Conservation (phyloP, 2,113 vertebrate genomes). For the Micromys minutus region DNA sequence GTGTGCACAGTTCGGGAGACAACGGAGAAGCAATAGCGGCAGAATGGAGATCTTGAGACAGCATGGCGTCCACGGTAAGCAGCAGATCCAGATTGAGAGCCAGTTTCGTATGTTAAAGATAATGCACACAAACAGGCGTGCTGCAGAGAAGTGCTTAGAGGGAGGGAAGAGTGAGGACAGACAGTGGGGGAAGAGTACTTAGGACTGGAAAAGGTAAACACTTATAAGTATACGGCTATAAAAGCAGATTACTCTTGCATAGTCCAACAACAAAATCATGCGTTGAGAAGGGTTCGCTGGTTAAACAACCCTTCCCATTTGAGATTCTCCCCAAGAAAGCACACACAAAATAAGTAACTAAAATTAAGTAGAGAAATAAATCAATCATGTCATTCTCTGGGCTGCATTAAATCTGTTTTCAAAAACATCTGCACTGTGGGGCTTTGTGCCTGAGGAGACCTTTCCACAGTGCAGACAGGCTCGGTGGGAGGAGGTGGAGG, state of each 20-base stretch:
- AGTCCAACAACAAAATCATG: neutral
- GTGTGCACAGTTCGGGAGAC: neutral
- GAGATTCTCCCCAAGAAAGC: neutral
- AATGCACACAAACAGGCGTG: neutral
- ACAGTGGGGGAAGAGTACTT: neutral
- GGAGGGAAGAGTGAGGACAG: neutral
- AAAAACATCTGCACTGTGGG: neutral
- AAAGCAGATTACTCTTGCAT: neutral
- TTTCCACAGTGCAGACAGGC: conserved; percentile 2
- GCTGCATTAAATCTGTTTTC: conserved; percentile 7
- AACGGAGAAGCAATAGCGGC: neutral
- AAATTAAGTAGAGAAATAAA: conserved; percentile 25
- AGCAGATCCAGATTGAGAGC: neutral
- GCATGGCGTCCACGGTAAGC: neutral
- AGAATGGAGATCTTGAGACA: neutral
- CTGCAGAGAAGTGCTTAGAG: neutral
- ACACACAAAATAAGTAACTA: conserved; percentile 19
- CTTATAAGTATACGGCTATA: neutral
- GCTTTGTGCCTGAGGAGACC: neutral
- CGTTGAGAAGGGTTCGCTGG: neutral
- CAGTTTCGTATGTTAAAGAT: neutral
- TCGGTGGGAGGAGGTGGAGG: neutral
- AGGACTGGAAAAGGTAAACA: neutral
- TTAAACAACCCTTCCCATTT: neutral
- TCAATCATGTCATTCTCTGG: neutral